Evolutionary conservation across 2,888 invertebrate genomes (phyloP).

Genomic region (Hartigia nigra): DNA sequence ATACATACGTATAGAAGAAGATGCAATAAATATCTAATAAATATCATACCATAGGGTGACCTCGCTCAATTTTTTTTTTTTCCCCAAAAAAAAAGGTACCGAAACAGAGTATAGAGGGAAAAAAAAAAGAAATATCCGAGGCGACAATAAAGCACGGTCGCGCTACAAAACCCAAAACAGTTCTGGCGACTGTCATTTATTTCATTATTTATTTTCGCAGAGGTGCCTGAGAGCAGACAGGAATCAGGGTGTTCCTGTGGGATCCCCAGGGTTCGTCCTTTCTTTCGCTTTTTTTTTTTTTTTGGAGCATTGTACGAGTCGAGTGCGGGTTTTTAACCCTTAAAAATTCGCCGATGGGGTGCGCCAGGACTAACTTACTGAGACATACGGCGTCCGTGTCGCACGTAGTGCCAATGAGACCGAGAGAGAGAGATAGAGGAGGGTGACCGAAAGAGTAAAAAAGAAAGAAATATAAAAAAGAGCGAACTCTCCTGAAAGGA

Average conservation of each 20-base stretch:
- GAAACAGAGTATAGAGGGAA: conserved; percentile 15
- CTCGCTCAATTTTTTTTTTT: conserved; percentile 49
- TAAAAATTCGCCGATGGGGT: conserved; percentile 59
- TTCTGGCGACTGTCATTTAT: conserved; percentile 62
- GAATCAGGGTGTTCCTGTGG: conserved; percentile 36
- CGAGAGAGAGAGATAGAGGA: conserved; percentile 22
- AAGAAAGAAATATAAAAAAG: conserved; percentile 40
- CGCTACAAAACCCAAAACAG: conserved; percentile 64
- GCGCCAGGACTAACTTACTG: conserved; percentile 23
- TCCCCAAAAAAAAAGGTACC: conserved; percentile 21
- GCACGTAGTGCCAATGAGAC: neutral
- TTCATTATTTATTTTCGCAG: conserved; percentile 58
- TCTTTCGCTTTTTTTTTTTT: conserved; percentile 31
- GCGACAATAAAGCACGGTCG: conserved; percentile 47
- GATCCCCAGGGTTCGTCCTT: conserved; percentile 27
- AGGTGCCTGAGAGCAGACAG: conserved; percentile 30
- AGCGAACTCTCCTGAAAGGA: conserved; percentile 57
- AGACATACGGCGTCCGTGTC: conserved; percentile 39
- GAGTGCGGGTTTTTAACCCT: conserved; percentile 66
- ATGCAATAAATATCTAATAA: conserved; percentile 65
- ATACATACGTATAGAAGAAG: conserved; percentile 36
- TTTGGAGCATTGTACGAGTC: conserved; percentile 58
- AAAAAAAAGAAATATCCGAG: conserved; percentile 10
- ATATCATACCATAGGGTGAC: conserved; percentile 58
- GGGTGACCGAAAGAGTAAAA: conserved; percentile 16